These are phyloP conservation scores for Mimumesa dahlbomi DNA, from an alignment of 2,888 invertebrate species.

Conservation along the genomic window DNA sequence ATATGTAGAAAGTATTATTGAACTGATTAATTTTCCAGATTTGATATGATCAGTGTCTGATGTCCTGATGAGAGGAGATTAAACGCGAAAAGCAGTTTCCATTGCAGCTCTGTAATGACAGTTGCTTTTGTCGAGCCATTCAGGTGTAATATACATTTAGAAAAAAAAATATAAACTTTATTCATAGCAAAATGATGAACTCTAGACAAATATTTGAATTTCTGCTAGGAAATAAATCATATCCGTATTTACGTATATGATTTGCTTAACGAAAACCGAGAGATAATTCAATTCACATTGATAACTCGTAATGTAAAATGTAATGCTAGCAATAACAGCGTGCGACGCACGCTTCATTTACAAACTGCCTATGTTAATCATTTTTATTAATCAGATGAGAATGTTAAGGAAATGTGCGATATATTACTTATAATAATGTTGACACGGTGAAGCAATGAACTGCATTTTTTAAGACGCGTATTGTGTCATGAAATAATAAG, in stretches of 20 bases:
- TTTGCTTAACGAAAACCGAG: conserved; percentile 26
- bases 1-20: too few species aligned
- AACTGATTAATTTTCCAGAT: conserved; percentile 51
- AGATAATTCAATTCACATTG: too few species aligned
- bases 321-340: conserved; percentile 29
- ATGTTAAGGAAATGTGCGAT: conserved; percentile 21
- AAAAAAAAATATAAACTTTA: conserved; percentile 51
- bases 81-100: conserved; percentile 51
- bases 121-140: conserved; percentile 43
- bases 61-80: conserved; percentile 42
- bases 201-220: conserved; percentile 36
- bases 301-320: not conserved
- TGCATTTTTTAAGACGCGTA: conserved; percentile 48
- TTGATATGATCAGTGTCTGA: conserved; percentile 26
- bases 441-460: conserved; percentile 19
- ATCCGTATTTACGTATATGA: conserved; percentile 25
- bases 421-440: conserved; percentile 31
- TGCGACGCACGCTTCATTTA: conserved; percentile 24
- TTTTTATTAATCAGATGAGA: conserved; percentile 15
- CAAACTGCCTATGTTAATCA: conserved; percentile 5
- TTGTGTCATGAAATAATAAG: not conserved
- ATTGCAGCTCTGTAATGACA: conserved; percentile 44
- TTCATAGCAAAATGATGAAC: conserved; percentile 41
- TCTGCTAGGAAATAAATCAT: conserved; percentile 41
- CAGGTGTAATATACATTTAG: conserved; percentile 56